A percentile compares a stretch with the other conserved stretches of the same genome.
phyloP scores from a whole-genome alignment of 2,113 vertebrate genomes.

The Eubucco bourcierii region DNA sequence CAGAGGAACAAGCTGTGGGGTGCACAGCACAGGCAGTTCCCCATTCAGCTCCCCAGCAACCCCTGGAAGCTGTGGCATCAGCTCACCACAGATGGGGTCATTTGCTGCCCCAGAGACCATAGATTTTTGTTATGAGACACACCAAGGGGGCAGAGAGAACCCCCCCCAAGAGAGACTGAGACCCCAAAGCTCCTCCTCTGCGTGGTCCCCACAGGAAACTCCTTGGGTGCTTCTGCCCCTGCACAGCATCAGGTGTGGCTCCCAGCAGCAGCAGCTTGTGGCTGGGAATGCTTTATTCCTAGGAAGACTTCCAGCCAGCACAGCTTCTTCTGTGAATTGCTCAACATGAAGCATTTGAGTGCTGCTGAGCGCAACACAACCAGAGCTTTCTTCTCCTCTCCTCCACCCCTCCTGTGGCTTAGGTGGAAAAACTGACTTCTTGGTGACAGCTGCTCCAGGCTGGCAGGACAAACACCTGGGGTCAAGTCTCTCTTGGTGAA shows the following conservation, averaged over 20 bases:
- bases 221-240: neutral
- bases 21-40: neutral
- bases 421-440: neutral
- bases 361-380: neutral
- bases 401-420: neutral
- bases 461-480: neutral
- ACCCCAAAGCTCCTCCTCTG: accelerated
- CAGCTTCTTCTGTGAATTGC: neutral
- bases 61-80: neutral
- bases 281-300: neutral
- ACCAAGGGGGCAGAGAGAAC: neutral
- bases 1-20: accelerated
- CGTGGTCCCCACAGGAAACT: accelerated
- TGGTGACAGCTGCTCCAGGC: accelerated
- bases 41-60: neutral
- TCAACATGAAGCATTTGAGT: neutral
- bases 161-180: neutral
- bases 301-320: neutral
- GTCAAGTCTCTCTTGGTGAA: accelerated
- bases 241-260: accelerated
- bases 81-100: accelerated
- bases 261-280: neutral
- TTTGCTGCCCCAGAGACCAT: neutral
- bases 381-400: neutral
- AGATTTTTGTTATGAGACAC: neutral